Base-by-base conservation (phyloP, 2,113 vertebrate genomes). In the Oxygymnocypris stewartii region DNA sequence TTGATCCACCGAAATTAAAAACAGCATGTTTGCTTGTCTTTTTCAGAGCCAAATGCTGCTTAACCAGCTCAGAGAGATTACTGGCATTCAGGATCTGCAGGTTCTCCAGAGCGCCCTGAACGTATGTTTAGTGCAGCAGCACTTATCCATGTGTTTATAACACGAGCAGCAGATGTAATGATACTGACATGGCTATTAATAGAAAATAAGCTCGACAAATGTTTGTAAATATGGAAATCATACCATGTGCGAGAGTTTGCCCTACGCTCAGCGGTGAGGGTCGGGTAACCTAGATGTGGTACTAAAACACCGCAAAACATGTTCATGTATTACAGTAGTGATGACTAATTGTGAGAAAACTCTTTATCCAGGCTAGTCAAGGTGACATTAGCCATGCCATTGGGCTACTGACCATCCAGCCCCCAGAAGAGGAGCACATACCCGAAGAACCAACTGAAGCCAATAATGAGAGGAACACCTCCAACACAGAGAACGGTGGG, bases 1-100 rank as follows among this genome's bases (percentile, higher is more conserved):
- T 75, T 75, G 73, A 75, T 75, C 23, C 23, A 63, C 40, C n/a
- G 75, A 78, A 61, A 51, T 31, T 90, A 47, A 78, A 0, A 51
- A 44, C 6, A 54, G 3, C 61, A 87, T 82, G 69, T 44, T 87
- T 82, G 85, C 16, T 90, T 57, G 75, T 59, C 80, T 87, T 88
- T 79, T 91, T 87, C 87, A 99, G 96, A 96, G 94, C 87, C 95
- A 95, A 87, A 94, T 96, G 93, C 93, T 97, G 87, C 92, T 99
- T 87, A 97, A 96, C 92, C 97, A 99, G 90, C 94, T 99, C 91
- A 95, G 89, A 84, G 98, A 99, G 93, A 97, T 99, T 93, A 99
- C 98, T 0, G 98, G 97, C 49, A 95, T 98, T 92, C 96, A 97
- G 76, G 96, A 99, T 84, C 90, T 94, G 1, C 93, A 95, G 80